Conservation (phyloP, 2,888 invertebrate species). For the Polyommatus iphigenia region DNA sequence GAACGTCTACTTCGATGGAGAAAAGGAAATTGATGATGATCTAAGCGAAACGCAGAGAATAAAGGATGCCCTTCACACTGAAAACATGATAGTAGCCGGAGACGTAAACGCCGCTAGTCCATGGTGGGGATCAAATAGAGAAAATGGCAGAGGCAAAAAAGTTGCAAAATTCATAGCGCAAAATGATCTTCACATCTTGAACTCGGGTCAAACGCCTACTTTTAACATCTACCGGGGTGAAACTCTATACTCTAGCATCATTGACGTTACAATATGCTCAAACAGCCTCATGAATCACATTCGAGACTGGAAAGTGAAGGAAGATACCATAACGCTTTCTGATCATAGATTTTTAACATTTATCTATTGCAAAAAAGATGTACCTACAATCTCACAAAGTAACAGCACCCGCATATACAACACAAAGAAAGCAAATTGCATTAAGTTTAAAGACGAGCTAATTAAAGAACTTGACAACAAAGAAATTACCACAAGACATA, state of each 20-base stretch:
- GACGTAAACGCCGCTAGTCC: too few relatives aligned
- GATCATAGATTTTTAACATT: background rate
- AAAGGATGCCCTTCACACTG: too few relatives aligned
- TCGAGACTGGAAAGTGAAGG: background rate
- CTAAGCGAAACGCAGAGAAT: too few relatives aligned
- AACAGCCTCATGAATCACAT: background rate
- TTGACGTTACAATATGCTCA: background rate
- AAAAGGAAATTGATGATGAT: too few relatives aligned
- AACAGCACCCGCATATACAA: background rate
- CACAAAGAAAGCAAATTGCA: background rate
- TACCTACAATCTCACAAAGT: background rate
- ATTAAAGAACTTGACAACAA: background rate
- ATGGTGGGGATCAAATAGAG: too few relatives aligned
- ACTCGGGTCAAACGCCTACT: too few relatives aligned
- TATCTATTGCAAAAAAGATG: background rate
- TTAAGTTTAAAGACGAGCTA: background rate
- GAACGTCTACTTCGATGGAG: too few relatives aligned
- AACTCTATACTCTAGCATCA: background rate
- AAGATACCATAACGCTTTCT: background rate
- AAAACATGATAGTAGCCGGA: too few relatives aligned
- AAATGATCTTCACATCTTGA: too few relatives aligned
- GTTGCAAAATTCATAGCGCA: too few relatives aligned
- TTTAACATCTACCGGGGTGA: background rate
- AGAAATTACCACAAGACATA: background rate
- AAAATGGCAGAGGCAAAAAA: too few relatives aligned